phyloP scores from a whole-genome alignment of 2,113 vertebrate species.

The Otolemur garnettii region DNA sequence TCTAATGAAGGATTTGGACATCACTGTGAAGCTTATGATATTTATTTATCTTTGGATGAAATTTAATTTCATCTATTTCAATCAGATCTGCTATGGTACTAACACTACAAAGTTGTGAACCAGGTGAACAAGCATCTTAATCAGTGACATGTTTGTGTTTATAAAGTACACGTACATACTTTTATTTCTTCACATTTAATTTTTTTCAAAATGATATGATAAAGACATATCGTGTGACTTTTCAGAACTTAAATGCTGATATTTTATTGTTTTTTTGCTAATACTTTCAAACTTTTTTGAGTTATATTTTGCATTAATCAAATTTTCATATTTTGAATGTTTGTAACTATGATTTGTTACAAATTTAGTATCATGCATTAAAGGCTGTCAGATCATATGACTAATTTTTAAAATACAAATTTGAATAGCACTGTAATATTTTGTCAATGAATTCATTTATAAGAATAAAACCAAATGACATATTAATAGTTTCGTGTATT shows the following conservation, averaged over 20 bases:
- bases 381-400: background rate
- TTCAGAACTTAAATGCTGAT: background rate
- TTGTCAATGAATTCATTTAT: background rate
- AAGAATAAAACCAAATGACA: background rate
- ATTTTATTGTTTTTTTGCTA: background rate
- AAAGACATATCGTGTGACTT: background rate
- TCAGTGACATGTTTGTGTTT: background rate
- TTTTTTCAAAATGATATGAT: background rate
- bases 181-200: background rate
- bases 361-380: background rate
- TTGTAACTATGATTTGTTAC: background rate
- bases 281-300: background rate
- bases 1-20: background rate
- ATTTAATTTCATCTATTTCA: background rate
- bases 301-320: background rate
- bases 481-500: background rate
- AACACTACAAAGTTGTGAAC: background rate
- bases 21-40: background rate
- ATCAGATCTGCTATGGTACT: background rate
- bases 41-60: background rate
- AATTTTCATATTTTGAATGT: background rate
- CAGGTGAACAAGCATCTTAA: background rate
- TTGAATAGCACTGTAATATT: background rate
- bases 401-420: background rate
- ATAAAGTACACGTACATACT: background rate